Evolutionary conservation across 1,140 invertebrate species (phyloP), one percentile per base, ranked within the genome.

Genomic region (Sogatella furcifera): DNA sequence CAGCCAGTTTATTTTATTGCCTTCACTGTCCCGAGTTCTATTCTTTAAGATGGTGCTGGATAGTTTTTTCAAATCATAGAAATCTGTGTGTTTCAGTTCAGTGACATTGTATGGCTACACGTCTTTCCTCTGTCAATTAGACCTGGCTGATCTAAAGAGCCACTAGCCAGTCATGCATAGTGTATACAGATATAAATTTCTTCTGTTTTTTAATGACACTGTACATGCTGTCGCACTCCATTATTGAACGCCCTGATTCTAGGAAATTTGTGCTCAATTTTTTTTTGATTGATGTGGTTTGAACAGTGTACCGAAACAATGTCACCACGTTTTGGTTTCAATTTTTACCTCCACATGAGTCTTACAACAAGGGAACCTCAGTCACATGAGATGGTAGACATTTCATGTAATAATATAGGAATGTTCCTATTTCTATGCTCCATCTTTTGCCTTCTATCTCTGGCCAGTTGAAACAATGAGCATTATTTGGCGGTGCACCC

Each of bases 311-410:
- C 17, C 65, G 17, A 2, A 65, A 58, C 17, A 65, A n/a, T 19
- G 60, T 57, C 2, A 42, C 62, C 11, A 67, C 44, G 54, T 64
- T 31, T 43, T 66, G 21, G 44, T 66, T 66, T 17, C 60, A 56
- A 42, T 66, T 66, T 64, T 66, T 64, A 43, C 65, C 62, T 14
- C 64, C 57, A 38, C 60, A 66, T 15, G 57, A 64, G 42, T 67
- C 62, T 13, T 53, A 66, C 55, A 60, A 66, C 15, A 67, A 22
- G 13, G 57, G 54, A 10, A 67, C 38, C 44, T 66, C 44, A 46
- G 19, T 65, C 2, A 66, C 59, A 46, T 60, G 15, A 43, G 24
- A 5, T n/a, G 65, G 59, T 13, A 66, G 43, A 1, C n/a, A 15
- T 19, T 60, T 24, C 22, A 66, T 5, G 14, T 52, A 66, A 13